phyloP scores from a whole-genome alignment of 2,888 invertebrate species.

The Platypus cylindrus region DNA sequence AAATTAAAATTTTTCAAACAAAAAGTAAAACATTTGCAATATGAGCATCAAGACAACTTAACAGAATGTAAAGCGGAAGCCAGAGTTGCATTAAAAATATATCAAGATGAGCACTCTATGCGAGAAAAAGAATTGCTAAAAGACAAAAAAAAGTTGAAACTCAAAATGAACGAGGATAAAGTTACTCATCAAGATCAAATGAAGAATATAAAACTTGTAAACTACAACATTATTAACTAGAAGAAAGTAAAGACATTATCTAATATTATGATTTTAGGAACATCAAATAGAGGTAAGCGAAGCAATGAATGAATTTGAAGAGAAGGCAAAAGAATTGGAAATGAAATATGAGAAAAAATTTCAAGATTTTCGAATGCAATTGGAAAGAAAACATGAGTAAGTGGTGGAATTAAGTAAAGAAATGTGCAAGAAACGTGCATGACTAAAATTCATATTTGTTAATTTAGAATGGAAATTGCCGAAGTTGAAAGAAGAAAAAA shows the following conservation, averaged over 20 bases:
- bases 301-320: slow-evolving; percentile 50
- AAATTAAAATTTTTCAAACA: slow-evolving; percentile 82
- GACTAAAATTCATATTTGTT: neutral
- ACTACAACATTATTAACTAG: no score
- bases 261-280: slow-evolving; percentile 22
- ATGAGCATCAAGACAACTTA: slow-evolving; percentile 77
- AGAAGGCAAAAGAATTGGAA: slow-evolving; percentile 54
- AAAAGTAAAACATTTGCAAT: slow-evolving; percentile 85
- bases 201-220: slow-evolving; percentile 54
- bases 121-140: slow-evolving; percentile 66
- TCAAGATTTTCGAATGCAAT: slow-evolving; percentile 53
- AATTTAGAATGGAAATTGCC: slow-evolving; percentile 59
- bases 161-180: slow-evolving; percentile 55
- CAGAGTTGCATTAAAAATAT: slow-evolving; percentile 66
- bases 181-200: slow-evolving; percentile 59
- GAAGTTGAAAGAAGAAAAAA: slow-evolving; percentile 89
- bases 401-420: slow-evolving; percentile 1
- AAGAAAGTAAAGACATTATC: no score
- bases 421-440: no score
- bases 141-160: slow-evolving; percentile 57
- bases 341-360: slow-evolving; percentile 64
- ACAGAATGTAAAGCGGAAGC: slow-evolving; percentile 77
- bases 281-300: slow-evolving; percentile 41
- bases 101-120: slow-evolving; percentile 68
- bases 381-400: slow-evolving; percentile 51